phyloP scores from a whole-genome alignment of 1,140 invertebrate species.

The Babylonia areolata region DNA sequence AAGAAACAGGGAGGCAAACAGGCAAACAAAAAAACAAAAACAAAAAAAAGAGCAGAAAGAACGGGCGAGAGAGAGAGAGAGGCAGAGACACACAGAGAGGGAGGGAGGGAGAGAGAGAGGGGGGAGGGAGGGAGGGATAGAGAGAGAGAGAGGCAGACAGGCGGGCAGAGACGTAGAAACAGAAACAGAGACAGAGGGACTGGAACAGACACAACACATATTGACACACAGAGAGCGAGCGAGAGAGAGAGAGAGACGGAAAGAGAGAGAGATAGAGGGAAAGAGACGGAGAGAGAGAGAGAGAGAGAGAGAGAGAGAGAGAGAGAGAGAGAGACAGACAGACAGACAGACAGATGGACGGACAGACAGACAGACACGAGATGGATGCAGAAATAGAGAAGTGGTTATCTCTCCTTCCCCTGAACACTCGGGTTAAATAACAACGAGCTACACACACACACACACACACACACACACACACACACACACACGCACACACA shows the following conservation, averaged over 20 bases:
- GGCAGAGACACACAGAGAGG: not conserved
- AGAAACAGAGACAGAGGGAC: too few species aligned
- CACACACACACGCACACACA: not conserved
- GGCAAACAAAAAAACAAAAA: not conserved
- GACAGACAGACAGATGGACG: too few species aligned
- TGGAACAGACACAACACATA: too few species aligned
- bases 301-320: too few species aligned
- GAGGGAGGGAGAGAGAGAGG: not conserved
- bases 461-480: not conserved
- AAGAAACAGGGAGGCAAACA: too few species aligned
- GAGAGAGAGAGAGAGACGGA: constrained; percentile 2
- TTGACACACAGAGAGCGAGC: not conserved
- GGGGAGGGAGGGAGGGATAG: not conserved
- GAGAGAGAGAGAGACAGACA: too few species aligned
- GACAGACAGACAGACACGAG: too few species aligned
- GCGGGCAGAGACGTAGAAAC: too few species aligned
- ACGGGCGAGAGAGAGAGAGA: not conserved
- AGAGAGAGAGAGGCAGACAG: too few species aligned
- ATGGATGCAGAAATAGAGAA: too few species aligned
- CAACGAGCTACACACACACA: not conserved
- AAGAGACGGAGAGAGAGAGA: not conserved
- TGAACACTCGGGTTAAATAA: too few species aligned
- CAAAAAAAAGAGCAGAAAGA: not conserved
- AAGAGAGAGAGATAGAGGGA: constrained; percentile 3
- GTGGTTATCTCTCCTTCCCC: too few species aligned